These are phyloP conservation scores for Lepidothrix coronata DNA, from an alignment of 2,113 vertebrate genomes.

Conservation along the genomic window DNA sequence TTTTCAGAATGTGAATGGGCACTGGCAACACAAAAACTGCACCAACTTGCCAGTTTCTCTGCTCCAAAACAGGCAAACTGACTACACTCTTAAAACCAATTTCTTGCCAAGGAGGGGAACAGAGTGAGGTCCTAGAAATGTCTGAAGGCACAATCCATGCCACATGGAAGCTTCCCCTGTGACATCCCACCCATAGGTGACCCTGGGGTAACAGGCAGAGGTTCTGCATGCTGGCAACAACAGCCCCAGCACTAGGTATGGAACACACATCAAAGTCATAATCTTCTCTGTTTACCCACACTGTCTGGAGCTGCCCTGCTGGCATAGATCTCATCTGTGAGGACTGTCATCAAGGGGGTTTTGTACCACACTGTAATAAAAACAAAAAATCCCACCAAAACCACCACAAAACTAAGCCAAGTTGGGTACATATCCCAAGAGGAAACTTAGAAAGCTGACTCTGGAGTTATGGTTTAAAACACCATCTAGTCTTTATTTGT, in stretches of 20 bases:
- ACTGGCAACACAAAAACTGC: neutral
- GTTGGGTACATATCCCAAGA: neutral
- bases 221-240: neutral
- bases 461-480: neutral
- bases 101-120: neutral
- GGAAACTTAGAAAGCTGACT: neutral
- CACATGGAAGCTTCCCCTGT: fast-evolving
- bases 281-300: neutral
- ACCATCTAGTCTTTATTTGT: neutral
- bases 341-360: neutral
- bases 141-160: neutral
- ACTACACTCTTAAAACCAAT: neutral
- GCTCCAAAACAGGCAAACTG: neutral
- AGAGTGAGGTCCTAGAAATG: fast-evolving
- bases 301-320: neutral
- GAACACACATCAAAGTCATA: neutral
- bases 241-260: neutral
- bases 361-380: neutral
- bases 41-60: neutral
- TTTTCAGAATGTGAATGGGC: neutral
- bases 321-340: neutral
- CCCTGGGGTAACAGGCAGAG: fast-evolving
- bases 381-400: neutral
- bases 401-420: neutral
- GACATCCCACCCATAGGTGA: neutral